Evolutionary conservation across 2,113 vertebrate genomes (phyloP).

Genomic region (Bostrychus sinensis): DNA sequence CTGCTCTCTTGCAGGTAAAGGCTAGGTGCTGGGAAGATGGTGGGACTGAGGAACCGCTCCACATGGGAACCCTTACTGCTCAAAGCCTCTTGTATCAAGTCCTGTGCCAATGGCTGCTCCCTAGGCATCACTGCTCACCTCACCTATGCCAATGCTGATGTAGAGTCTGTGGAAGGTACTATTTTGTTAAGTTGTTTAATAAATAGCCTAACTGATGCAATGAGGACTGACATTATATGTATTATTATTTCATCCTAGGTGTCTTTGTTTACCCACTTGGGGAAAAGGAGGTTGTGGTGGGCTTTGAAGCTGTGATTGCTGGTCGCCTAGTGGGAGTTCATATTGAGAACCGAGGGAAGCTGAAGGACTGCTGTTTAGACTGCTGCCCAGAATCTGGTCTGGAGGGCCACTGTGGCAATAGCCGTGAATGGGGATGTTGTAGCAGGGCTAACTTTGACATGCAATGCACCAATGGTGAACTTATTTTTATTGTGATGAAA

Average conservation of each 20-base stretch:
- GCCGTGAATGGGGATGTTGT: constrained; percentile 80
- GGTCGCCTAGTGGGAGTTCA: constrained; percentile 86
- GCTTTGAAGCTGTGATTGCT: constrained; percentile 87
- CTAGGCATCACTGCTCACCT: constrained; percentile 88
- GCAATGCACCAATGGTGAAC: constrained; percentile 85
- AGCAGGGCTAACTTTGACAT: constrained; percentile 74
- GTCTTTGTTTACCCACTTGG: constrained; percentile 94
- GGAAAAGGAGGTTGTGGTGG: constrained; percentile 90
- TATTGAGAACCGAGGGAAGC: constrained; percentile 84
- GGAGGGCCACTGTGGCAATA: constrained; percentile 74
- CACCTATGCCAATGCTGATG: constrained; percentile 85
- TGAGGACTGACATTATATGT: neutral
- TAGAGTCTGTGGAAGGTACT: constrained; percentile 89
- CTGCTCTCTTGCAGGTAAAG: constrained; percentile 25
- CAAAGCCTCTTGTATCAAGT: constrained; percentile 90
- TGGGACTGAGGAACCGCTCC: constrained; percentile 88
- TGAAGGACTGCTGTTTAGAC: constrained; percentile 86
- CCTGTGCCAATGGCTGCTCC: constrained; percentile 90
- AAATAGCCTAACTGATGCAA: neutral
- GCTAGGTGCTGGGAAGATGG: constrained; percentile 80
- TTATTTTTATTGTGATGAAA: neutral
- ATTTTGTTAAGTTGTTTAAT: neutral
- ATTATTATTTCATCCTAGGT: constrained; percentile 70
- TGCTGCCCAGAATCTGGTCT: constrained; percentile 74
- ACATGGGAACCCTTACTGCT: constrained; percentile 91